Evolutionary conservation across 2,888 invertebrate species (phyloP), one percentile per base, ranked within the genome.

Genomic region (Orgyia antiqua): DNA sequence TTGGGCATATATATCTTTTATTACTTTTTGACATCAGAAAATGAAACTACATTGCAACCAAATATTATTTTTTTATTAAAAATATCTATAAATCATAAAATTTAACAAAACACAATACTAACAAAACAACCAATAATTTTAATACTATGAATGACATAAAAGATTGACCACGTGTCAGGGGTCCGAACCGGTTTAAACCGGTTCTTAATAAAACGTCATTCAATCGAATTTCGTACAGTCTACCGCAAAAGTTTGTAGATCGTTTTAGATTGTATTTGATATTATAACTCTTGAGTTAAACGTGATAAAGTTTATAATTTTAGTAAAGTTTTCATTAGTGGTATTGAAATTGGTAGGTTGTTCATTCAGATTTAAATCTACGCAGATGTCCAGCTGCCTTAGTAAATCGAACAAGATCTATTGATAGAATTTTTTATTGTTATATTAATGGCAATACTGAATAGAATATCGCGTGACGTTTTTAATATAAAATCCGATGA

Each of bases 161-260:
- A 51, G 29, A 25, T 33, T 80, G 80, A 83, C 84, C 86, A 84
- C 86, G 84, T 84, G 84, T 72, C 77, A 40, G 54, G 70, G 70
- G 69, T 65, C 68, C 51, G 48, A 77, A 80, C 84, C 66, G 71
- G 83, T 79, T 51, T 44, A 15, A 69, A 79, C 84, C 76, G 70
- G 83, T 82, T 78, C 63, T 48, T 63, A 74, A 76, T 73, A 75
- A 75, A 78, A 72, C 58, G 62, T 68, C 66, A 79, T 80, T 82
- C 75, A 79, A 76, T 79, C 73, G 72, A 73, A 78, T 73, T 70
- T 66, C 53, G 57, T 62, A 70, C 68, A 65, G 52, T 49, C 40
- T 44, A 47, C 52, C 48, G 52, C 35, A 33, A 53, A 45, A 48
- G 51, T 33, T 34, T 33, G 31, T 27, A 20, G 18, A 38, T 20